These are phyloP conservation scores for Neoseiulus cucumeris DNA, from an alignment of 1,140 invertebrate species.

Conservation along the genomic window DNA sequence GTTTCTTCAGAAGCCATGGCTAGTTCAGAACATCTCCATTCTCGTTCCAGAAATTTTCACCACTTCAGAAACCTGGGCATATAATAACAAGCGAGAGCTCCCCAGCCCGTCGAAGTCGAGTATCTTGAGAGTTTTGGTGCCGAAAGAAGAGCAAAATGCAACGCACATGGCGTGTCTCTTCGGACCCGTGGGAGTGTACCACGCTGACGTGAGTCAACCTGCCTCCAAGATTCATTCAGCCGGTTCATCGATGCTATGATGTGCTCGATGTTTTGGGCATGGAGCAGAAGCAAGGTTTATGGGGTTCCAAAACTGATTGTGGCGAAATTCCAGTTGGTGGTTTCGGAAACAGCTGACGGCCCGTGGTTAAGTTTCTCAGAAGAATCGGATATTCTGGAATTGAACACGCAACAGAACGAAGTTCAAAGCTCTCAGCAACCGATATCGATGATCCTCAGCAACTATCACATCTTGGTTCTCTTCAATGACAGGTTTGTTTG, in stretches of 20 bases:
- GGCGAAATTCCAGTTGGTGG: neutral
- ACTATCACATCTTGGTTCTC: conserved; percentile 69
- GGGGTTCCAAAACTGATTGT: neutral
- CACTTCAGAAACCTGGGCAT: neutral
- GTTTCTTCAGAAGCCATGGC: too few species aligned
- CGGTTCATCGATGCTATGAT: neutral
- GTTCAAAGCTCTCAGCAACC: conserved; percentile 29
- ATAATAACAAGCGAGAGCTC: neutral
- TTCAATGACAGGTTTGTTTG: conserved; percentile 46
- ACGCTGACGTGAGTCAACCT: conserved; percentile 10
- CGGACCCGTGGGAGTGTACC: conserved; percentile 13
- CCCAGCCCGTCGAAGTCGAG: neutral
- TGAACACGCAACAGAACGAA: neutral
- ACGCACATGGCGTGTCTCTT: conserved; percentile 7
- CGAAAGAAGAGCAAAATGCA: neutral
- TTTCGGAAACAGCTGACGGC: conserved; percentile 16
- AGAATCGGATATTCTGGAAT: neutral
- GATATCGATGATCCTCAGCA: conserved; percentile 56
- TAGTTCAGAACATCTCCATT: too few species aligned
- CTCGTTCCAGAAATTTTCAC: neutral
- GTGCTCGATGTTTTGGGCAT: neutral
- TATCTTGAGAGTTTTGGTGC: neutral
- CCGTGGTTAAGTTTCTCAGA: neutral
- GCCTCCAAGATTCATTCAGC: neutral
- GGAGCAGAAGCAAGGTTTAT: too few species aligned